Evolutionary conservation across 2,797 vertebrate genomes (phyloP), one percentile per base, ranked within the genome.

Genomic region (Columba guinea): DNA sequence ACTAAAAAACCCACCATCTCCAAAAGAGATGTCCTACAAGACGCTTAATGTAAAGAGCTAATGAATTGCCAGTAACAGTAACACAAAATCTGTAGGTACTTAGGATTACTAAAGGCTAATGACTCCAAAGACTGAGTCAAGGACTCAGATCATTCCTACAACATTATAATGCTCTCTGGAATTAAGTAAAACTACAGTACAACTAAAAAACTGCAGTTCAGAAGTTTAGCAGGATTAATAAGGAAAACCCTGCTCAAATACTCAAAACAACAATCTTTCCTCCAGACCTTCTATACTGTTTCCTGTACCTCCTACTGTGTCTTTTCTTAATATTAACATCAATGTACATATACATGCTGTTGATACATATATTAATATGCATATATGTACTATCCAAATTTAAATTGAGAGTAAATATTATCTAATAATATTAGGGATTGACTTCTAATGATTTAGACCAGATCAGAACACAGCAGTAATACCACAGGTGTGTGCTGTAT

Each of bases 401-500:
- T 49, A 46, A 77, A 32, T 8, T 13, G 5, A 56, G 11, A 76
- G 11, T 32, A 58, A 87, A 39, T 63, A 41, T 51, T 65, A 52
- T 53, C 28, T 64, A 18, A 52, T 39, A 60, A 41, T 37, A 24
- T 64, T 62, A 59, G 24, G 9, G 28, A 49, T 32, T 39, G 21
- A n/a, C 30, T 83, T 73, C 17, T 80, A 32, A n/a, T 44, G 18
- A 20, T 60, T 70, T 30, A 48, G 46, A 35, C 10, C 15, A 68
- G 49, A 49, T 41, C 30, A 73, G 35, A 58, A 53, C 26, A 41
- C n/a, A 73, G 55, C 9, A 75, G 27, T n/a, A n/a, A 13, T 28
- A 70, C 14, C 0, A 2, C 35, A 48, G 24, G 9, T 7, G 4
- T 17, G n/a, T 2, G 0, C 8, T 17, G 10, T 34, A 11, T 2